A percentile compares a stretch with the other conserved stretches of the same genome.
Evolutionary conservation across 2,888 invertebrate genomes (phyloP).

Genomic region (Chaitophorus viminalis): DNA sequence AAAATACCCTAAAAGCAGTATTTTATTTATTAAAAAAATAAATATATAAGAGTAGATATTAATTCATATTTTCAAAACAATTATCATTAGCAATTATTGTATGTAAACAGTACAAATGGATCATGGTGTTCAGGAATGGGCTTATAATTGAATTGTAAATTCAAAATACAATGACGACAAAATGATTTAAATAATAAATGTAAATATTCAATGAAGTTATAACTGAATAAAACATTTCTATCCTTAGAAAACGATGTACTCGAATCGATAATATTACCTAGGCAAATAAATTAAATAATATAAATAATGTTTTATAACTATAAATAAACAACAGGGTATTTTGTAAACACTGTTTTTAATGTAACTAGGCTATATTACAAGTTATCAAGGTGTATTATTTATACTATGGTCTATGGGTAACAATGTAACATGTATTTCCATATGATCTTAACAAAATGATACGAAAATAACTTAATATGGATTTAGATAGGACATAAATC

Average conservation of each 20-base stretch:
- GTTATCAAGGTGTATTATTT: too few species aligned
- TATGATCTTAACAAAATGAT: too few species aligned
- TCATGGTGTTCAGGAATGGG: neutral
- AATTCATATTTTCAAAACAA: neutral
- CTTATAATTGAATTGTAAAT: constrained; percentile 28
- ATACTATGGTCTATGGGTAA: too few species aligned
- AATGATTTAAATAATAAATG: constrained; percentile 25
- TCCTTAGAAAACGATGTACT: neutral
- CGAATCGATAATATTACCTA: neutral
- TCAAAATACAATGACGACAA: constrained; percentile 1
- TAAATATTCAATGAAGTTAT: constrained; percentile 16
- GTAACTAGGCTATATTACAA: neutral
- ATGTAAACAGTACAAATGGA: neutral
- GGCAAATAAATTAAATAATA: neutral
- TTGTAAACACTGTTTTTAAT: neutral
- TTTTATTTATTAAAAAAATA: constrained; percentile 6
- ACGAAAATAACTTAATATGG: neutral
- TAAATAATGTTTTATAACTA: neutral
- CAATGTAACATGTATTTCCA: too few species aligned
- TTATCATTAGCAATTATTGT: too few species aligned
- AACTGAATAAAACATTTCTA: constrained; percentile 20
- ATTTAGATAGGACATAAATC: neutral
- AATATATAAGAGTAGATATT: neutral
- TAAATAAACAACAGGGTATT: neutral
- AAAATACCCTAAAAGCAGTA: neutral